These are phyloP conservation scores for Poeciliopsis retropinna DNA, from an alignment of 2,113 vertebrate genomes.

Conservation along the genomic window DNA sequence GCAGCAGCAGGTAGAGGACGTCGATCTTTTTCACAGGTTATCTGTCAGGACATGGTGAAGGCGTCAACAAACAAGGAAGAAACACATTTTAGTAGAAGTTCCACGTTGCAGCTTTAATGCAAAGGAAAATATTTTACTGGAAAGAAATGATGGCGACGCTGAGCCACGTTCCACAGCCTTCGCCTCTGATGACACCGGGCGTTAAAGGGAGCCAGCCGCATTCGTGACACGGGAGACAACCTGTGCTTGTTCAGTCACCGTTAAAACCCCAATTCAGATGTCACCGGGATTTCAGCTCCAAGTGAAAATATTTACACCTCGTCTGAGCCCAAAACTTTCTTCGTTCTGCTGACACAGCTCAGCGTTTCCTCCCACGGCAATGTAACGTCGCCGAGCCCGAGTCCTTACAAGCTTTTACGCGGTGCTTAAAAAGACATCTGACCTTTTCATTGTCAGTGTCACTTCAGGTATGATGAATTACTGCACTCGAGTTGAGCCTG, in stretches of 20 bases:
- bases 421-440: conserved; percentile 11
- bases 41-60: too few species aligned
- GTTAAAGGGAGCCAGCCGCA: neutral
- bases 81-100: too few species aligned
- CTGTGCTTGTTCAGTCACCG: neutral
- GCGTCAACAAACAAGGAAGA: too few species aligned
- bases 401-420: conserved; percentile 4
- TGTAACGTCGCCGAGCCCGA: neutral
- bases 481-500: neutral
- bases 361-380: neutral
- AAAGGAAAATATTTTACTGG: neutral
- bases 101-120: too few species aligned
- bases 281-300: neutral
- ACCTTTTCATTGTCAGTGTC: conserved; percentile 16
- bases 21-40: too few species aligned
- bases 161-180: neutral
- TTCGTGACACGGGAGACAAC: too few species aligned
- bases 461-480: neutral
- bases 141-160: neutral
- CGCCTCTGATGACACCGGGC: neutral
- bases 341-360: neutral
- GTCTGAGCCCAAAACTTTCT: neutral
- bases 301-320: neutral
- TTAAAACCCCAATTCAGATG: neutral
- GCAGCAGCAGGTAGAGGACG: too few species aligned